Conservation (phyloP, 2,797 vertebrate species). For the Sebastes glaucus region DNA sequence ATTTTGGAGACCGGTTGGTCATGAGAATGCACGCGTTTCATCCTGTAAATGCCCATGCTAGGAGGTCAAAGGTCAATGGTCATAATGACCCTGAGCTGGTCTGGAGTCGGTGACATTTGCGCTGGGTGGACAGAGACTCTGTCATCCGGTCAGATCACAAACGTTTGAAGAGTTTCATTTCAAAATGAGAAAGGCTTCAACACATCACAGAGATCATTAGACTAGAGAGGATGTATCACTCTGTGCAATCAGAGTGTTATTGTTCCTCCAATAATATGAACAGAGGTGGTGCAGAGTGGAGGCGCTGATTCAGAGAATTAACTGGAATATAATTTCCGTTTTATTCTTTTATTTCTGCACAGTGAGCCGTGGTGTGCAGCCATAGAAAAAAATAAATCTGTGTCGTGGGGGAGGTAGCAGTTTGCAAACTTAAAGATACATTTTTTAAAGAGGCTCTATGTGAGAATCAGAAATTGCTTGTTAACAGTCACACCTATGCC, state of each 20-base stretch:
- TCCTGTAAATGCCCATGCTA: background rate
- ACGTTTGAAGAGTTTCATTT: conserved; percentile 6
- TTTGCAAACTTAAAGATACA: too few species aligned
- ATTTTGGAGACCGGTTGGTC: background rate
- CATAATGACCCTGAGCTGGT: background rate
- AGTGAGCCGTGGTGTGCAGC: background rate
- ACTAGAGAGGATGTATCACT: background rate
- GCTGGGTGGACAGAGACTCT: background rate
- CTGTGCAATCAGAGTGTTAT: too few species aligned
- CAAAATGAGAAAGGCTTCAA: background rate
- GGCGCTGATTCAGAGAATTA: background rate
- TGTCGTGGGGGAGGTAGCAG: background rate
- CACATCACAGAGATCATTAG: background rate
- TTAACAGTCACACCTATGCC: too few species aligned
- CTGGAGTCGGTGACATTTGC: background rate
- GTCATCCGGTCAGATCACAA: background rate
- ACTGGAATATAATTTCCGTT: background rate
- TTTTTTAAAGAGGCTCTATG: too few species aligned
- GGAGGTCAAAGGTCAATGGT: background rate
- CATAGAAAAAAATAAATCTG: background rate
- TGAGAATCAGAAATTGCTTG: too few species aligned
- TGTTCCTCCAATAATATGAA: too few species aligned
- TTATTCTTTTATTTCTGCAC: background rate
- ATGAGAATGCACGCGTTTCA: background rate
- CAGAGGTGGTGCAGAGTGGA: too few species aligned